A percentile compares a stretch with the other conserved stretches of the same genome.
These are phyloP conservation scores for Vulpes vulpes DNA, from an alignment of 2,113 vertebrate genomes.

Conservation along the genomic window DNA sequence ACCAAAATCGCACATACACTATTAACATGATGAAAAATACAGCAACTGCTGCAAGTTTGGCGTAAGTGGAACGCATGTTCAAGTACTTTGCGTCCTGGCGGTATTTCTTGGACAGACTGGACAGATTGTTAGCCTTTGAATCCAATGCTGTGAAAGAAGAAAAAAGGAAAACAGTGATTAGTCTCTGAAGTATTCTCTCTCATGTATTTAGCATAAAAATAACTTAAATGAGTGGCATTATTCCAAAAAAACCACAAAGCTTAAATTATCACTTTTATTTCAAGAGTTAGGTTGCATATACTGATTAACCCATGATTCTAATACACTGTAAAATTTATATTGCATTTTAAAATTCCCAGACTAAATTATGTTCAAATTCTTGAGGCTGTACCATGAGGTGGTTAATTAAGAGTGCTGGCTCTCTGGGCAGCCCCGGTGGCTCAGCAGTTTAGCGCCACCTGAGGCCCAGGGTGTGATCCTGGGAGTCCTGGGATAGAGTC, in stretches of 20 bases:
- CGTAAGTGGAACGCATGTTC: constrained; percentile 99
- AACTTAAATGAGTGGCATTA: constrained; percentile 22
- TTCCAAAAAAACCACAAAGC: background rate
- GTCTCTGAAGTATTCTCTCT: background rate
- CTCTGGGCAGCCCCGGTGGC: background rate
- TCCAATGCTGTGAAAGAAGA: constrained; percentile 93
- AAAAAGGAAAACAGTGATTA: constrained; percentile 66
- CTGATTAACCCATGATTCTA: background rate
- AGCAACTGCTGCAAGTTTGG: constrained; percentile 96
- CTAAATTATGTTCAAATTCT: constrained; percentile 25
- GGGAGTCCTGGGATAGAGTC: too few relatives aligned
- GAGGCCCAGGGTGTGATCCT: too few relatives aligned
- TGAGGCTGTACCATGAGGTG: background rate
- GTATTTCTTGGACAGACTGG: constrained; percentile 99
- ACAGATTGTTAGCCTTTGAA: constrained; percentile 98
- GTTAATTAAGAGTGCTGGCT: background rate
- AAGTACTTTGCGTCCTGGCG: constrained; percentile 98
- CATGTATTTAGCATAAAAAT: constrained; percentile 54
- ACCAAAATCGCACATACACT: constrained; percentile 99
- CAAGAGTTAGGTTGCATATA: background rate
- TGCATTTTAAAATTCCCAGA: constrained; percentile 25
- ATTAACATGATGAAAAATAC: constrained; percentile 99
- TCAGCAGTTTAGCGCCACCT: too few relatives aligned
- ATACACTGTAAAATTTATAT: background rate
- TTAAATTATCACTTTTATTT: constrained; percentile 41